These are phyloP conservation scores for Cryptus viduatorius DNA, from an alignment of 2,888 invertebrate species.

Conservation along the genomic window DNA sequence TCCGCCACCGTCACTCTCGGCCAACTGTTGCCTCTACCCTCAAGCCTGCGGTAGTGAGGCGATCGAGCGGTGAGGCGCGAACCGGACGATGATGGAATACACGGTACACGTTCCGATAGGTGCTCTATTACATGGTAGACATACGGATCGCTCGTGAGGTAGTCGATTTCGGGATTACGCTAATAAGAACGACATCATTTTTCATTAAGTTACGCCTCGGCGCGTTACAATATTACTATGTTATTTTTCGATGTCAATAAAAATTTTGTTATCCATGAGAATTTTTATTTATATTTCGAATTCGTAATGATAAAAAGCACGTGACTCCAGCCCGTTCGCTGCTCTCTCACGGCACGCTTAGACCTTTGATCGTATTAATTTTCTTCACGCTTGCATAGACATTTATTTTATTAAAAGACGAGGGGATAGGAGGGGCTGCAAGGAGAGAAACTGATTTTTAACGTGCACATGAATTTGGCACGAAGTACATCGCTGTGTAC, in stretches of 20 bases:
- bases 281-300: not conserved
- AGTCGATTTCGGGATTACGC: not conserved
- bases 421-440: not conserved
- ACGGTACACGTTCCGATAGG: constrained; percentile 27
- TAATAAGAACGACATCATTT: not conserved
- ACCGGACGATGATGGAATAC: constrained; percentile 57
- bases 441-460: not conserved
- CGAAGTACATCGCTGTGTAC: not conserved
- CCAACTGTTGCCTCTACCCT: constrained; percentile 32
- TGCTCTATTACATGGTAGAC: not conserved
- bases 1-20: constrained; percentile 59
- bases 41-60: constrained; percentile 31
- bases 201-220: not conserved
- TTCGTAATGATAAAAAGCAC: not conserved
- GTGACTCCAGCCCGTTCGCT: not conserved
- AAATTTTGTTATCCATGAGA: too few species aligned
- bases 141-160: not conserved
- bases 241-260: not conserved
- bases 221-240: not conserved
- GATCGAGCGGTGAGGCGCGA: constrained; percentile 53
- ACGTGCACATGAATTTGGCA: not conserved
- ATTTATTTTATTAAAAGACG: not conserved
- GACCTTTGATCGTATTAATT: not conserved
- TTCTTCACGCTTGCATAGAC: constrained; percentile 6
- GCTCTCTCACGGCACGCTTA: not conserved